Conservation (phyloP, 2,113 vertebrate species). For the Bos taurus region ARS-UCD2.0 NC_037357.1:22907001-22907500, state of each 20-base stretch:
- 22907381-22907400: neutral
- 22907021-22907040: too few relatives aligned
- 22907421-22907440: neutral
- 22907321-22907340: neutral
- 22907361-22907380: neutral
- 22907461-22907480: slow-evolving; percentile 2
- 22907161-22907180: neutral
- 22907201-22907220: slow-evolving; percentile 15
- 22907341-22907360: neutral
- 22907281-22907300: neutral
- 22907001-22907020: too few relatives aligned
- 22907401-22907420: neutral
- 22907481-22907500: slow-evolving; percentile 9
- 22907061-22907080: neutral
- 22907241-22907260: neutral
- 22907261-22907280: neutral
- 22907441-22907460: neutral
- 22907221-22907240: neutral
- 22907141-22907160: slow-evolving; percentile 10
- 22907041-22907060: neutral
- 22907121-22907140: neutral
- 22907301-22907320: slow-evolving; percentile 6
- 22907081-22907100: slow-evolving; percentile 15
- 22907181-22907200: neutral
- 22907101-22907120: neutral